Evolutionary conservation across 2,797 vertebrate genomes (phyloP).

Genomic region (Pseudotriccus pelzelni): DNA sequence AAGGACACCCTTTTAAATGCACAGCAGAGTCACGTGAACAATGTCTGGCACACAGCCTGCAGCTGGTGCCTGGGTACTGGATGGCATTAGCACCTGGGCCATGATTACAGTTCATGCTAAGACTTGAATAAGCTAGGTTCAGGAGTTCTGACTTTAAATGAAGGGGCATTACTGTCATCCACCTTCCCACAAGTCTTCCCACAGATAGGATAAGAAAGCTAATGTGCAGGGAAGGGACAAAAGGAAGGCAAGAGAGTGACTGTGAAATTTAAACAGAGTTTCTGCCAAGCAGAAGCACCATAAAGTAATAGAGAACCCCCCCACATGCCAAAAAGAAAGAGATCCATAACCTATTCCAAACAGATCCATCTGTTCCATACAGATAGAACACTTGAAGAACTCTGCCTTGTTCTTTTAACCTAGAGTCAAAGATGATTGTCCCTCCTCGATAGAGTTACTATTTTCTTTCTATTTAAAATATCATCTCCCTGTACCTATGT

Average conservation of each 20-base stretch:
- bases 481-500: neutral
- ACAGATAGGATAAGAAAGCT: neutral
- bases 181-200: neutral
- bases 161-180: neutral
- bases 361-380: neutral
- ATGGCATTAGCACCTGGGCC: neutral
- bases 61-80: neutral
- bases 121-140: neutral
- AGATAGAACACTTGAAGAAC: neutral
- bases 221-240: neutral
- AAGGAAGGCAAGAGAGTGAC: neutral
- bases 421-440: neutral
- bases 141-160: neutral
- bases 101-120: neutral
- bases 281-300: neutral
- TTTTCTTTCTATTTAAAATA: neutral
- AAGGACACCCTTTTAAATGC: neutral
- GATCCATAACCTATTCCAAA: neutral
- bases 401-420: neutral
- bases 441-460: neutral
- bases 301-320: neutral
- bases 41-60: neutral
- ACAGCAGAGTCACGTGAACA: neutral
- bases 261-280: neutral
- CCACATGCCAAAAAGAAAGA: too few relatives aligned